Percentiles rank a stretch among this genome's conserved stretches.
Evolutionary conservation across 2,888 invertebrate species (phyloP).

Genomic region (Drosophila meridionalis): DNA sequence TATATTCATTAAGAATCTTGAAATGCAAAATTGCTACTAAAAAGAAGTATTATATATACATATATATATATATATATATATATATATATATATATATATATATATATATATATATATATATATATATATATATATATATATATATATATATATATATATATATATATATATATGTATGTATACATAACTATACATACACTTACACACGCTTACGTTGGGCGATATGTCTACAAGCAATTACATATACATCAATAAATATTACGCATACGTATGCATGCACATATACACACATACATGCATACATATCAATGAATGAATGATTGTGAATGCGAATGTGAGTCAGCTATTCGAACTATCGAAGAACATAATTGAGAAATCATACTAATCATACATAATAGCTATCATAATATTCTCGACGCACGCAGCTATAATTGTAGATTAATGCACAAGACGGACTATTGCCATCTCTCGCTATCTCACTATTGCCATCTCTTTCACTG

Average conservation of each 20-base stretch:
- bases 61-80: slow-evolving; percentile 7
- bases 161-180: neutral
- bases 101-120: neutral
- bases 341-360: slow-evolving; percentile 1
- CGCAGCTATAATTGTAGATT: slow-evolving; percentile 7
- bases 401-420: slow-evolving; percentile 3
- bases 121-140: slow-evolving; percentile 6
- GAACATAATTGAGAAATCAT: neutral
- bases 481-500: neutral
- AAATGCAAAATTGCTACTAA: slow-evolving; percentile 35
- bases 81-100: neutral
- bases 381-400: neutral
- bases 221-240: slow-evolving; percentile 12
- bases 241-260: slow-evolving; percentile 1
- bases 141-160: slow-evolving; percentile 7
- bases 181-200: slow-evolving; percentile 1
- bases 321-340: slow-evolving; percentile 3
- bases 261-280: neutral
- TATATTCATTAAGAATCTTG: slow-evolving; percentile 24
- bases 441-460: slow-evolving; percentile 12
- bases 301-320: neutral
- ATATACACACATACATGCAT: neutral
- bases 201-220: neutral
- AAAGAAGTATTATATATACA: slow-evolving; percentile 1
- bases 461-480: slow-evolving; percentile 16